phyloP scores from a whole-genome alignment of 2,888 invertebrate species.

The Cerastis rubricosa region DNA sequence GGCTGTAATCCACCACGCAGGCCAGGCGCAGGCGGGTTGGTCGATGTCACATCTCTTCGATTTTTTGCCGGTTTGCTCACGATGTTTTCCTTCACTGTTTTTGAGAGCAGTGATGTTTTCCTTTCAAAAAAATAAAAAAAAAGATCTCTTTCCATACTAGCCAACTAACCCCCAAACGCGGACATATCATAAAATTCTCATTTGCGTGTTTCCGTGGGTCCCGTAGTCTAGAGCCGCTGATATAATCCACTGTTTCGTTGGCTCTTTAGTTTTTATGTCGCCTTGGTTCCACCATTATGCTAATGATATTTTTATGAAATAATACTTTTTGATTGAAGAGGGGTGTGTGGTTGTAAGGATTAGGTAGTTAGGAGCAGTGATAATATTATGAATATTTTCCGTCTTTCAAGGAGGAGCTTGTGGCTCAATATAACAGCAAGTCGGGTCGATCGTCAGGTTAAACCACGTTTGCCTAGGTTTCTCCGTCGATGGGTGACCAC shows the following conservation, averaged over 20 bases:
- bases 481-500: no score
- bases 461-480: no score
- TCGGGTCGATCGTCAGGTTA: no score
- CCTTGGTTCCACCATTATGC: slow-evolving; percentile 44
- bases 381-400: background rate
- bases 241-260: slow-evolving; percentile 65
- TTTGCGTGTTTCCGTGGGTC: slow-evolving; percentile 70
- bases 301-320: slow-evolving; percentile 66
- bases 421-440: no score
- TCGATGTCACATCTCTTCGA: no score
- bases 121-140: background rate
- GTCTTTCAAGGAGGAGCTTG: background rate
- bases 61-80: no score
- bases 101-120: no score
- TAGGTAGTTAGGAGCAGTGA: background rate
- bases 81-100: no score
- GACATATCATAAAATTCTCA: slow-evolving; percentile 82
- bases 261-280: slow-evolving; percentile 61
- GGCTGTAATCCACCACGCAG: no score
- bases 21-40: no score
- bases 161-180: slow-evolving; percentile 48
- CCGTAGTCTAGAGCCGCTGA: slow-evolving; percentile 55
- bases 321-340: slow-evolving; percentile 49
- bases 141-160: slow-evolving; percentile 40
- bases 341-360: slow-evolving; percentile 23